Conservation (phyloP, 35 echinoderm and acorn worm species). For the Apostichopus californicus region DNA sequence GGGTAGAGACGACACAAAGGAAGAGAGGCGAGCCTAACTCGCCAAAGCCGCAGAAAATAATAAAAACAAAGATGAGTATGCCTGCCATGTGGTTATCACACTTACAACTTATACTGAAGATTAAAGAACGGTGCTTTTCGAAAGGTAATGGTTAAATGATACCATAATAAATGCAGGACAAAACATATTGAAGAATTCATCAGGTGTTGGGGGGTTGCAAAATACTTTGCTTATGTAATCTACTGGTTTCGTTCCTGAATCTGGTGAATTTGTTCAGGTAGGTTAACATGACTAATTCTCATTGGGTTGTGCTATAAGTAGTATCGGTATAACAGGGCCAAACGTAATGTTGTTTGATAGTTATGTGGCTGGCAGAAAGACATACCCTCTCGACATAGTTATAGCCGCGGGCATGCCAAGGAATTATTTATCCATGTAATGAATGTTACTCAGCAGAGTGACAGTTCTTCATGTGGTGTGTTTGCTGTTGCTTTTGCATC, state of each 20-base stretch:
- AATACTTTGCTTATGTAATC: not conserved
- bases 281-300: conserved; percentile 21
- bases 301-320: conserved; percentile 38
- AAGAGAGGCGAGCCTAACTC: too few relatives aligned
- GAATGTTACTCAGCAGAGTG: too few relatives aligned
- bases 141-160: conserved; percentile 25
- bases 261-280: conserved; percentile 34
- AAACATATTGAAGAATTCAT: not conserved
- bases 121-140: not conserved
- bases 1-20: not conserved
- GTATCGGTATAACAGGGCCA: not conserved
- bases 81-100: not conserved
- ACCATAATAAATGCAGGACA: conserved; percentile 38
- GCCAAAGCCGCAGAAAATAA: not conserved
- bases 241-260: conserved; percentile 19
- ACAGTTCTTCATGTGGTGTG: too few relatives aligned
- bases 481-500: too few relatives aligned
- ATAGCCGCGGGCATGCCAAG: not conserved
- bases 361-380: not conserved
- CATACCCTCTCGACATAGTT: conserved; percentile 10
- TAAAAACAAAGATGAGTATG: not conserved
- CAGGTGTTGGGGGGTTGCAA: not conserved
- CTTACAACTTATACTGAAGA: not conserved
- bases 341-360: conserved; percentile 10
- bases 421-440: too few relatives aligned